phyloP scores from a whole-genome alignment of 2,797 vertebrate genomes.

The Falco naumanni region DNA sequence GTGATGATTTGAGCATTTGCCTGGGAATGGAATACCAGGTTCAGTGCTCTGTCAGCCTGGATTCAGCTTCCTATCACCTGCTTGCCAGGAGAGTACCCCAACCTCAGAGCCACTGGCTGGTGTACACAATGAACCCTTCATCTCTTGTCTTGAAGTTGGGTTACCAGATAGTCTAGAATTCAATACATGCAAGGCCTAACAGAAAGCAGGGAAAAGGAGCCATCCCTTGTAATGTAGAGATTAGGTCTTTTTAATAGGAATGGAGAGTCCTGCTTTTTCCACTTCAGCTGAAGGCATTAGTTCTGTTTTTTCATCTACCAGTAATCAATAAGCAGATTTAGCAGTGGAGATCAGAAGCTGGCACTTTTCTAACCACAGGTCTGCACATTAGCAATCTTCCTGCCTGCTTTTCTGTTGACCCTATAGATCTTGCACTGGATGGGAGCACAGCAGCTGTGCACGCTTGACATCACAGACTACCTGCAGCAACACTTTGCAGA shows the following conservation, averaged over 20 bases:
- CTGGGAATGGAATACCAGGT: neutral
- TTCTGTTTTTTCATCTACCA: neutral
- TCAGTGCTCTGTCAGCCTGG: neutral
- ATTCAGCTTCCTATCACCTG: neutral
- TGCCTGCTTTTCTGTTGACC: neutral
- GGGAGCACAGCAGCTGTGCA: neutral
- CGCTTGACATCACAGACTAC: neutral
- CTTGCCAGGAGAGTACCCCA: neutral
- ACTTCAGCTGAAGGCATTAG: neutral
- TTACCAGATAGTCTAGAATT: neutral
- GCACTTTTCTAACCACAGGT: neutral
- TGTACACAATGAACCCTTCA: neutral
- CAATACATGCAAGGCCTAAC: fast-evolving
- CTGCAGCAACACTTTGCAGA: neutral
- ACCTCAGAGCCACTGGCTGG: neutral
- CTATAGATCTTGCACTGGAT: neutral
- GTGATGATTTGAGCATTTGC: neutral
- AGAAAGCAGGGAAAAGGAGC: neutral
- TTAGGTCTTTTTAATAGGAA: neutral
- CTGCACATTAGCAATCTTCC: neutral
- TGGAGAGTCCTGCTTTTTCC: neutral
- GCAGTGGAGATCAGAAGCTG: neutral
- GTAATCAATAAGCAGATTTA: neutral
- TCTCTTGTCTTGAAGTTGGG: neutral
- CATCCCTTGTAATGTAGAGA: neutral